Percentiles rank a stretch among this genome's conserved stretches.
Evolutionary conservation across 2,797 vertebrate species (phyloP).

Genomic region (Adrianichthys oophorus): DNA sequence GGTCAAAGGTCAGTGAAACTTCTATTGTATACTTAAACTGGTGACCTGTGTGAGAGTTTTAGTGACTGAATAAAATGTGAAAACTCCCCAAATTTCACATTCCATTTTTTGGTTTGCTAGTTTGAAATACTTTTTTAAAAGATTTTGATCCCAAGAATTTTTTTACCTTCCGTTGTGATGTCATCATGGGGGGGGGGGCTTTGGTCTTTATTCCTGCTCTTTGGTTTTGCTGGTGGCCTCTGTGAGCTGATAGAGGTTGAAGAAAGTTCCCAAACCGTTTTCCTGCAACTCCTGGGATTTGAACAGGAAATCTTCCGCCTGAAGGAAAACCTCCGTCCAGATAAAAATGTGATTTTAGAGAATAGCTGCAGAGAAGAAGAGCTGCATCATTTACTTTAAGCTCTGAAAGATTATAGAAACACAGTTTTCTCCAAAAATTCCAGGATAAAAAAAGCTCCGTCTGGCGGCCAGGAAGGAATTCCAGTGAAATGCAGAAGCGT

Average conservation of each 20-base stretch:
- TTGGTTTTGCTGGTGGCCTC: not conserved
- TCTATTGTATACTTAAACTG: too few relatives aligned
- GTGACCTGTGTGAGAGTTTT: too few relatives aligned
- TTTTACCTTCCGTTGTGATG: too few relatives aligned
- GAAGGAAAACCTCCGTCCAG: not conserved
- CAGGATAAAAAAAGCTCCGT: conserved; percentile 29
- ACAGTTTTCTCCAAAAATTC: conserved; percentile 9
- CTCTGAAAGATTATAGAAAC: conserved; percentile 7
- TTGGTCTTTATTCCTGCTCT: not conserved
- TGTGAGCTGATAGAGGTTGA: conserved; percentile 28
- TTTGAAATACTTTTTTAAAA: too few relatives aligned
- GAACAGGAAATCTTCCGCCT: conserved; percentile 33
- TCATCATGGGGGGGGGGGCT: too few relatives aligned
- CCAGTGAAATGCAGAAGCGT: conserved; percentile 55
- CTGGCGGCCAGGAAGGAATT: conserved; percentile 36
- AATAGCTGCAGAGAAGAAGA: conserved; percentile 18
- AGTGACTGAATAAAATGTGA: too few relatives aligned
- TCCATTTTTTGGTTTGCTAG: too few relatives aligned
- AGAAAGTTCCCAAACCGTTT: conserved; percentile 35
- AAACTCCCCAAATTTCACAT: too few relatives aligned
- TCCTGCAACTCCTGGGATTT: conserved; percentile 17
- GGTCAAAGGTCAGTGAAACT: too few relatives aligned
- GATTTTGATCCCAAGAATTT: too few relatives aligned
- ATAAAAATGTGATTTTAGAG: conserved; percentile 13
- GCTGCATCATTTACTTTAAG: conserved; percentile 11